Evolutionary conservation across 2,113 vertebrate species (phyloP).

Genomic region (Takifugu bimaculatus): DNA sequence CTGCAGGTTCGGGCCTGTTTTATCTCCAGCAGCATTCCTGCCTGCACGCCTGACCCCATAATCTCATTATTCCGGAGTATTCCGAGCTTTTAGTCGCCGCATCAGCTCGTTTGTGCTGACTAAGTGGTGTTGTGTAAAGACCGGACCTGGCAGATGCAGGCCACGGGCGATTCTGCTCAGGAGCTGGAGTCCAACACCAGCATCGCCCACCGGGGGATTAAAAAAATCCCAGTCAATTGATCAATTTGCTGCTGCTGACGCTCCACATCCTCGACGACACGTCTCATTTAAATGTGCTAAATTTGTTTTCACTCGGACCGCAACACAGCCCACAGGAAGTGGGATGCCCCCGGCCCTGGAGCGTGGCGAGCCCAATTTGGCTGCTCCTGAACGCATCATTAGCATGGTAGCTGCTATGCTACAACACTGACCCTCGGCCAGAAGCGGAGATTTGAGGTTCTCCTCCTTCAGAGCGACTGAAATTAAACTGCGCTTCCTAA

Average conservation of each 20-base stretch:
- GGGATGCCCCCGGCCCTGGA: too few species aligned
- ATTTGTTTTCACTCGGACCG: too few species aligned
- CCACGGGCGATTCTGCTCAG: conserved; percentile 55
- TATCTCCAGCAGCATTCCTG: conserved; percentile 29
- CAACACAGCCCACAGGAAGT: too few species aligned
- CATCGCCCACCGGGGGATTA: conserved; percentile 21
- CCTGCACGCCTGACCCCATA: conserved; percentile 26
- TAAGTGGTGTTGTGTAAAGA: conserved; percentile 28
- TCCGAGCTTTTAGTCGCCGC: conserved; percentile 9
- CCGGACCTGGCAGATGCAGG: conserved; percentile 14
- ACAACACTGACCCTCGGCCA: too few species aligned
- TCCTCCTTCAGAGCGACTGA: too few species aligned
- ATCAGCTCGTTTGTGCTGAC: conserved; percentile 42
- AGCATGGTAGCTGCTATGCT: too few species aligned
- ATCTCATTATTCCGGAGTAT: conserved; percentile 27
- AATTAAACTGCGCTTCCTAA: too few species aligned
- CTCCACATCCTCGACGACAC: too few species aligned
- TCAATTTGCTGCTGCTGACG: conserved; percentile 33
- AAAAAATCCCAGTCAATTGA: conserved; percentile 37
- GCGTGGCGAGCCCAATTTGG: too few species aligned
- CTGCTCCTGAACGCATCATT: too few species aligned
- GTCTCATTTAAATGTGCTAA: too few species aligned
- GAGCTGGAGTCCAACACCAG: conserved; percentile 52
- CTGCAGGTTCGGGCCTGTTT: conserved; percentile 7
- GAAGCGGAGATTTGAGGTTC: too few species aligned